phyloP scores from a whole-genome alignment of 2,797 vertebrate genomes.

The Pyrocephalus nanus region DNA sequence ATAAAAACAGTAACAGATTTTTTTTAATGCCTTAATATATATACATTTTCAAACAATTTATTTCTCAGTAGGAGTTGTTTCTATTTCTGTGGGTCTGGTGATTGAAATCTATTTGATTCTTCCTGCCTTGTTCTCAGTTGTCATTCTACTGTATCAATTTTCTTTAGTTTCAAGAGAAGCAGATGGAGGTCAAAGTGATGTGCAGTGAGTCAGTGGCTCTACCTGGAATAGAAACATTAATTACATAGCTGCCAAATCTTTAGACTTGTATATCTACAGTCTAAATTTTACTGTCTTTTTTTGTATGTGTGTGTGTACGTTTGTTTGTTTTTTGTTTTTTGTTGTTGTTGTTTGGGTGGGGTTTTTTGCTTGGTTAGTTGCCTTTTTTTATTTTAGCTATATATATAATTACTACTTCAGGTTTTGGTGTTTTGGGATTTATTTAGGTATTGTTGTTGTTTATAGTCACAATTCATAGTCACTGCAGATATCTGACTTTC shows the following conservation, averaged over 20 bases:
- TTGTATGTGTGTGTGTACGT: too few relatives aligned
- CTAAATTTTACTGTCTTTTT: background rate
- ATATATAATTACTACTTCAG: background rate
- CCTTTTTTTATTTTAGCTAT: background rate
- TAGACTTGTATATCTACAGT: background rate
- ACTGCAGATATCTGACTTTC: background rate
- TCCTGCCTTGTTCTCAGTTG: background rate
- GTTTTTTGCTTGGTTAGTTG: background rate
- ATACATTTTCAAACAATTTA: background rate
- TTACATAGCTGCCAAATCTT: background rate
- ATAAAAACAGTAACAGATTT: background rate
- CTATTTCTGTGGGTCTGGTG: background rate
- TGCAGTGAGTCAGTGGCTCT: background rate
- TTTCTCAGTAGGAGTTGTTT: background rate
- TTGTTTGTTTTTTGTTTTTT: fast-evolving
- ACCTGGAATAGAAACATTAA: background rate
- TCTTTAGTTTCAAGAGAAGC: background rate
- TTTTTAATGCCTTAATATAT: background rate
- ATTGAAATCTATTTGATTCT: background rate
- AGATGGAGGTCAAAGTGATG: background rate
- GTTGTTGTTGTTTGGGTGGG: background rate
- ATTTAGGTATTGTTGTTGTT: background rate
- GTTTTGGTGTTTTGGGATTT: background rate
- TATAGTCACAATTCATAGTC: too few relatives aligned
- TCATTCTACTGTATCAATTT: background rate